Percentiles rank a stretch among this genome's conserved stretches.
Evolutionary conservation across 1,140 invertebrate genomes (phyloP).

Genomic region (Ruditapes philippinarum): DNA sequence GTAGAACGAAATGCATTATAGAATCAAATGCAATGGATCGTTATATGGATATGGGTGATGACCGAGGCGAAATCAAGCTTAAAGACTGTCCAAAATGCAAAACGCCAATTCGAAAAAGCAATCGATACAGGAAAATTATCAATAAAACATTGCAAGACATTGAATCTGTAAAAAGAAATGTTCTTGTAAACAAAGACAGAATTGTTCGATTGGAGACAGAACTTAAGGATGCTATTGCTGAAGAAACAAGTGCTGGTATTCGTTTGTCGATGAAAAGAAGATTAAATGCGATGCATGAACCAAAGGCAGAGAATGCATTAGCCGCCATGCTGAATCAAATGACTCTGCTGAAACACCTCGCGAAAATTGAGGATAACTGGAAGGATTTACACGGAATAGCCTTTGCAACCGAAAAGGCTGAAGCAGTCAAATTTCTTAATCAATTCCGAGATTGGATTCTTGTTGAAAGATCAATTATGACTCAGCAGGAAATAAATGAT

Average conservation of each 20-base stretch:
- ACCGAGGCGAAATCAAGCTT: constrained; percentile 86
- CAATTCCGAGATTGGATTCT: constrained; percentile 41
- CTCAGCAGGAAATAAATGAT: constrained; percentile 53
- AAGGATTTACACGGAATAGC: neutral
- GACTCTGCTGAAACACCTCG: constrained; percentile 1
- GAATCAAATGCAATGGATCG: constrained; percentile 73
- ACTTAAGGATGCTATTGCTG: constrained; percentile 23
- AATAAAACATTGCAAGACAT: constrained; percentile 88
- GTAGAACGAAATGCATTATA: constrained; percentile 74
- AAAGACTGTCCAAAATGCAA: constrained; percentile 90
- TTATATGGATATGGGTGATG: constrained; percentile 87
- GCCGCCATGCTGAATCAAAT: constrained; percentile 49
- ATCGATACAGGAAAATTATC: constrained; percentile 89
- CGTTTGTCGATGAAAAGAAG: neutral
- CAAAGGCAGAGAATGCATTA: constrained; percentile 40
- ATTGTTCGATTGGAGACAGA: neutral
- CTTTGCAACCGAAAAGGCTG: neutral
- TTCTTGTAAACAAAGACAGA: constrained; percentile 71
- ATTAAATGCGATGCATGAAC: neutral
- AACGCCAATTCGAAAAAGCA: constrained; percentile 89
- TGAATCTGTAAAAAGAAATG: constrained; percentile 87
- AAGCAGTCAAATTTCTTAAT: neutral
- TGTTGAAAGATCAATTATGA: constrained; percentile 48
- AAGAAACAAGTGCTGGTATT: neutral
- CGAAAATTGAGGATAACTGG: constrained; percentile 21